Conservation (phyloP, 2,113 vertebrate genomes). For the Euleptes europaea region DNA sequence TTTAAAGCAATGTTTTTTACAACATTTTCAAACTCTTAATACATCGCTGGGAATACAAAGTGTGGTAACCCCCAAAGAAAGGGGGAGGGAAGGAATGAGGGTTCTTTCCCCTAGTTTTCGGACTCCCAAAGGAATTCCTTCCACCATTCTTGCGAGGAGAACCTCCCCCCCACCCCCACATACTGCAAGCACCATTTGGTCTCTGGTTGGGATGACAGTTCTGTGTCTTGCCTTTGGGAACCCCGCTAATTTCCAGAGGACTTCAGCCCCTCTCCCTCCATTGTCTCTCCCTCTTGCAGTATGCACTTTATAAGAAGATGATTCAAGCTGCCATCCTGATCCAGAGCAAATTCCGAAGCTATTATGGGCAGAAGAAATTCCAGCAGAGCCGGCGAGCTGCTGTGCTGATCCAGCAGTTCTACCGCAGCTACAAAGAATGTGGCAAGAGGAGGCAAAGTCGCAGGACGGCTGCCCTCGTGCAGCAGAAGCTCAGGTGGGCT, state of each 20-base stretch:
- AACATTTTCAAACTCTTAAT: no score
- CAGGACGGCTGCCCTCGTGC: constrained; percentile 84
- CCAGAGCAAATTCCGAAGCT: constrained; percentile 99
- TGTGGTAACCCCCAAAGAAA: no score
- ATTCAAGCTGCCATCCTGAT: constrained; percentile 99
- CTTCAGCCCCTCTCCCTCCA: constrained; percentile 34
- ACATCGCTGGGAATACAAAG: no score
- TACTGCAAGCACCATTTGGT: neutral
- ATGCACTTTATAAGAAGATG: constrained; percentile 99
- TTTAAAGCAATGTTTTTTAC: no score
- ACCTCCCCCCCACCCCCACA: no score
- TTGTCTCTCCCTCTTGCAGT: constrained; percentile 77
- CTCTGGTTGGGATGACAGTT: neutral
- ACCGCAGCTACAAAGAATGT: constrained; percentile 94
- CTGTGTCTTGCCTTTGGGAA: neutral
- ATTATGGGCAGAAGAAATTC: constrained; percentile 96
- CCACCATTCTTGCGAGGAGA: neutral
- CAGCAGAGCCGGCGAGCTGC: constrained; percentile 96
- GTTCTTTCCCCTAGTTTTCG: neutral
- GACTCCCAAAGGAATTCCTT: neutral
- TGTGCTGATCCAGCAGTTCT: constrained; percentile 97
- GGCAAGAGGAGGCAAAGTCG: constrained; percentile 88
- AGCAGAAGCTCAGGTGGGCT: constrained; percentile 82
- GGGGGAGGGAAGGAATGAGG: no score
- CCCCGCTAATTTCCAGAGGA: neutral